Evolutionary conservation across 2,797 vertebrate genomes (phyloP).

Genomic region (Anas flavirostris): DNA sequence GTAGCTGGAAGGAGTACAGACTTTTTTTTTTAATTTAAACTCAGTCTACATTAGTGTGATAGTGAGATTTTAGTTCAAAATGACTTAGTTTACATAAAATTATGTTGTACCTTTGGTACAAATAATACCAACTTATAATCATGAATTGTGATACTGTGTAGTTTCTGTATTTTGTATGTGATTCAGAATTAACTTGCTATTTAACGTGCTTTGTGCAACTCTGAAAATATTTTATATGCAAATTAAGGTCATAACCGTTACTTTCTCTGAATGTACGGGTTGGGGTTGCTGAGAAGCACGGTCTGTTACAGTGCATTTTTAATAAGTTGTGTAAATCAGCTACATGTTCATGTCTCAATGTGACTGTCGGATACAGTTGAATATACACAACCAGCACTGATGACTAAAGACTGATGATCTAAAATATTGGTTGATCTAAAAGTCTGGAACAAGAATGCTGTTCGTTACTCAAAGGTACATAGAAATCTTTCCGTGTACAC

Average conservation of each 20-base stretch:
- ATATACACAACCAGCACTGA: background rate
- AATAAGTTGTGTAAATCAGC: background rate
- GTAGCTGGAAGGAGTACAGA: background rate
- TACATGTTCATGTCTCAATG: background rate
- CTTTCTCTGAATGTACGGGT: background rate
- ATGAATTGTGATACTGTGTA: background rate
- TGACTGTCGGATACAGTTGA: background rate
- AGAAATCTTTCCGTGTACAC: background rate
- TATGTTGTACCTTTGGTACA: background rate
- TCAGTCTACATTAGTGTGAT: background rate
- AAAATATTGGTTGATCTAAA: background rate
- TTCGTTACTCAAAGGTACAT: background rate
- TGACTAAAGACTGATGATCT: background rate
- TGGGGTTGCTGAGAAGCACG: background rate
- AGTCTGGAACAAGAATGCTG: background rate
- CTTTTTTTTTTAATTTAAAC: background rate
- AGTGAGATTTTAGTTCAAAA: constrained; percentile 16
- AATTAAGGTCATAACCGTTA: background rate
- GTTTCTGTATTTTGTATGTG: constrained; percentile 1
- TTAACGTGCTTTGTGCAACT: background rate
- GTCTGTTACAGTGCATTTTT: background rate
- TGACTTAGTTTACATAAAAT: background rate
- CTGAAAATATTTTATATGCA: constrained; percentile 20
- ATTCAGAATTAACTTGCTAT: constrained; percentile 23
- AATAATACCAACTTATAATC: background rate